Conservation (phyloP, 2,113 vertebrate species). For the Crotalus horridus region DNA sequence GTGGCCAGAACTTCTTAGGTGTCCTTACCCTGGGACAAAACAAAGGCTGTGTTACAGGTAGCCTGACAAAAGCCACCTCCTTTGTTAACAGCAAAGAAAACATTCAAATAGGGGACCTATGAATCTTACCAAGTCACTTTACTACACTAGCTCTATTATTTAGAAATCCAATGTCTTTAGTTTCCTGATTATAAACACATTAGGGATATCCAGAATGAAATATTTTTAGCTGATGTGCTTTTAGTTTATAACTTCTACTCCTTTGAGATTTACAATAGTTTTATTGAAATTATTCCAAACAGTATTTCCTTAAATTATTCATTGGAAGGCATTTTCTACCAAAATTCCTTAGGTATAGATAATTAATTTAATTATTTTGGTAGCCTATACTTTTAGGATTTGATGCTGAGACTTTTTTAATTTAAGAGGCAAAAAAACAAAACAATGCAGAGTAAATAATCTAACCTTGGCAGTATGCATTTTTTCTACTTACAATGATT, state of each 20-base stretch:
- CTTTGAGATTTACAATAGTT: slow-evolving; percentile 19
- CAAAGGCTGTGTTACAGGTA: neutral
- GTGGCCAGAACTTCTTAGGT: neutral
- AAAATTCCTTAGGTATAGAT: slow-evolving; percentile 21
- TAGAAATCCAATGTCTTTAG: slow-evolving; percentile 23
- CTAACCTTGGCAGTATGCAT: neutral
- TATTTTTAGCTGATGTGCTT: slow-evolving; percentile 25
- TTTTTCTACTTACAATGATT: slow-evolving; percentile 18
- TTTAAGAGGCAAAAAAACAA: slow-evolving; percentile 23
- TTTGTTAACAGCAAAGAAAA: neutral
- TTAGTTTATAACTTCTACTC: slow-evolving; percentile 8
- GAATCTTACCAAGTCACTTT: neutral
- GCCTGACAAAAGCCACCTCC: neutral
- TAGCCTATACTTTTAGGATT: slow-evolving; percentile 37
- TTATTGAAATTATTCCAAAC: neutral
- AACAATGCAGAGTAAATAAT: slow-evolving; percentile 24
- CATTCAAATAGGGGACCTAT: neutral
- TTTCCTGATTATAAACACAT: slow-evolving; percentile 25
- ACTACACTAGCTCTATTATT: neutral
- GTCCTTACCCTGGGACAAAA: neutral
- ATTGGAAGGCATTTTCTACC: slow-evolving; percentile 9
- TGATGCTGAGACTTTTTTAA: neutral
- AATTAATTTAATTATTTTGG: slow-evolving; percentile 28
- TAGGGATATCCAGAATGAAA: slow-evolving; percentile 36
- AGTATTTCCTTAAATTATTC: slow-evolving; percentile 22